A percentile compares a stretch with the other conserved stretches of the same genome.
Conservation (phyloP, 2,888 invertebrate species). For the Pammene aurita region DNA sequence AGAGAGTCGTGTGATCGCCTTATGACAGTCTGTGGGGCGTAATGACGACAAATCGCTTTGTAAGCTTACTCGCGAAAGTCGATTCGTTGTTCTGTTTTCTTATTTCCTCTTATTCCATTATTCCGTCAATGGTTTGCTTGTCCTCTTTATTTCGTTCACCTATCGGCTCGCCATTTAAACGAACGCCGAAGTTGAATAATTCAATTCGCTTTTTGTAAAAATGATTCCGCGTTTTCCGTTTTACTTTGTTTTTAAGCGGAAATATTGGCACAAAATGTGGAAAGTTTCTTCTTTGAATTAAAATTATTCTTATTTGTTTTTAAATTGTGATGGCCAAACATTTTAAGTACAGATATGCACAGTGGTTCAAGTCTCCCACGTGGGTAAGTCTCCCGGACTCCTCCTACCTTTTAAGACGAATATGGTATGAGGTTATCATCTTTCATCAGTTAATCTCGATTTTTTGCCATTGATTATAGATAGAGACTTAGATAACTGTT, state of each 20-base stretch:
- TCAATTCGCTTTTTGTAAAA: conserved; percentile 31
- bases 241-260: conserved; percentile 23
- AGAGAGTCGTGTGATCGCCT: too few relatives aligned
- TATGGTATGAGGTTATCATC: too few relatives aligned
- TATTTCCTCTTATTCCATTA: conserved; percentile 23
- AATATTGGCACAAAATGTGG: conserved; percentile 25
- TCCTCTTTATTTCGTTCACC: conserved; percentile 21
- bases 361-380: too few relatives aligned
- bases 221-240: conserved; percentile 18
- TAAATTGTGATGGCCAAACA: neutral
- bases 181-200: conserved; percentile 25
- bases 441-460: too few relatives aligned
- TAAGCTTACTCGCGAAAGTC: conserved; percentile 27
- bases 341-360: too few relatives aligned
- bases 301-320: conserved; percentile 16
- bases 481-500: too few relatives aligned
- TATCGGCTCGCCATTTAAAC: conserved; percentile 20
- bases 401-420: too few relatives aligned
- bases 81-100: conserved; percentile 32
- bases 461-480: too few relatives aligned
- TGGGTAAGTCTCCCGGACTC: too few relatives aligned
- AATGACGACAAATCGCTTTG: conserved; percentile 40
- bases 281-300: conserved; percentile 26
- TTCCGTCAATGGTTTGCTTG: conserved; percentile 20
- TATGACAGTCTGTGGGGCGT: conserved; percentile 7